Conservation (phyloP, 2,888 invertebrate species). For the Synergus laeviventris region DNA sequence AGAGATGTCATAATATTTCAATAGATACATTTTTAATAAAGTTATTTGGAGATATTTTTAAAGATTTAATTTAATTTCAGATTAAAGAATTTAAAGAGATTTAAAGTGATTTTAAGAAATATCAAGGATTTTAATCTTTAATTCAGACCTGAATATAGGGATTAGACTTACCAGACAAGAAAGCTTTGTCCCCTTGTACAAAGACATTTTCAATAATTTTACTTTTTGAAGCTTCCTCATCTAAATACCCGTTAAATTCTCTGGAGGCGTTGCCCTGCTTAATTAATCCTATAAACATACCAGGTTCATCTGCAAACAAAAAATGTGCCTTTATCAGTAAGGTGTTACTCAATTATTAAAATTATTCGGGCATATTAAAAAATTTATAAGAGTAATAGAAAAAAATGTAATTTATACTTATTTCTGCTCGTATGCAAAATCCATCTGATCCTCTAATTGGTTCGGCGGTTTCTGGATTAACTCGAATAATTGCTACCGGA, state of each 20-base stretch:
- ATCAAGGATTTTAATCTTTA: too few species aligned
- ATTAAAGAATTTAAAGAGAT: too few species aligned
- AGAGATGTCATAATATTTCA: too few species aligned
- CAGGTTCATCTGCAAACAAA: constrained; percentile 84
- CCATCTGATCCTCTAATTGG: constrained; percentile 90
- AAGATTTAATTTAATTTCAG: too few species aligned
- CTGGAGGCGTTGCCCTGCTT: constrained; percentile 81
- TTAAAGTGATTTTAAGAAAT: too few species aligned
- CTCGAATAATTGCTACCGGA: constrained; percentile 94
- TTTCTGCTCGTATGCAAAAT: constrained; percentile 81
- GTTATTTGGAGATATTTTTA: too few species aligned
- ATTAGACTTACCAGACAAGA: constrained; percentile 77
- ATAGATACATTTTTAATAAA: too few species aligned
- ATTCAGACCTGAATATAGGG: too few species aligned
- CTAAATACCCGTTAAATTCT: constrained; percentile 84
- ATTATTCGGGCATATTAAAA: too few species aligned
- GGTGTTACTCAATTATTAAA: too few species aligned
- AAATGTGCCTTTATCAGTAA: neutral
- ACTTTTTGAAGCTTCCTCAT: constrained; percentile 80
- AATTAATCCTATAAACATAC: constrained; percentile 89
- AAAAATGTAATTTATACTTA: constrained; percentile 59
- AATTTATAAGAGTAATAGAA: neutral
- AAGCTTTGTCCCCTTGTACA: constrained; percentile 81
- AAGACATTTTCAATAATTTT: constrained; percentile 83
- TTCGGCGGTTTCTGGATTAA: constrained; percentile 91